Percentiles rank a stretch among this genome's conserved stretches.
Evolutionary conservation across 2,113 vertebrate species (phyloP).

Genomic region (Glaucomys volans): DNA sequence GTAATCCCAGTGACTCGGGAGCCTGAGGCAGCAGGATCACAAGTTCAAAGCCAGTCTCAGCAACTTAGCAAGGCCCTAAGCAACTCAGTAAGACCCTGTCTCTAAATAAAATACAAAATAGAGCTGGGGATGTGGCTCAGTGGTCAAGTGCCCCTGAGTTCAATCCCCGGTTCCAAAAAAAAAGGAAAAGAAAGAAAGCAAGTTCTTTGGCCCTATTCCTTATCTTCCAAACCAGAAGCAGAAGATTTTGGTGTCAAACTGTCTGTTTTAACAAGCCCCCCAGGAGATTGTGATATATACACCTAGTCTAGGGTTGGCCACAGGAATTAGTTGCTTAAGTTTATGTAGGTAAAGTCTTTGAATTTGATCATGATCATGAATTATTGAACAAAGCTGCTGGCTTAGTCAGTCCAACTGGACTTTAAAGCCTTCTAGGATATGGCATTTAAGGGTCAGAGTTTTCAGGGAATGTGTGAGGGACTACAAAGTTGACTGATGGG

Average conservation of each 20-base stretch:
- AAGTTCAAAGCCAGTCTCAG: too few relatives aligned
- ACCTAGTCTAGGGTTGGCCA: neutral
- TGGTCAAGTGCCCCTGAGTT: too few relatives aligned
- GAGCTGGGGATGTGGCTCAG: too few relatives aligned
- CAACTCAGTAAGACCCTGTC: too few relatives aligned
- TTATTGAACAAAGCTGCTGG: neutral
- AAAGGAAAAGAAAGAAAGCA: too few relatives aligned
- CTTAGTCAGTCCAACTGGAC: neutral
- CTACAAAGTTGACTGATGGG: neutral
- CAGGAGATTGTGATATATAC: neutral
- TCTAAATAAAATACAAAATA: too few relatives aligned
- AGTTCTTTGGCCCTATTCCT: neutral
- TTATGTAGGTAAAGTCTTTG: neutral
- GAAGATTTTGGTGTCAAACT: neutral
- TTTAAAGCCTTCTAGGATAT: neutral
- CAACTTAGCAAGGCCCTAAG: too few relatives aligned
- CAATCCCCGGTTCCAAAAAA: too few relatives aligned
- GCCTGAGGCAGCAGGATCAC: too few relatives aligned
- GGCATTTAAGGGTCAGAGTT: neutral
- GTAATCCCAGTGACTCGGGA: too few relatives aligned
- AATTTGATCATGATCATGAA: neutral
- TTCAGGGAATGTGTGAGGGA: neutral
- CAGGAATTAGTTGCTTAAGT: neutral
- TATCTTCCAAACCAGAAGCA: neutral
- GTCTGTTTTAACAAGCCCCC: neutral